Evolutionary conservation across 92 coral and sea anemone genomes (phyloP), one percentile per base, ranked within the genome.

Genomic region (Zoanthus solanderi): DNA sequence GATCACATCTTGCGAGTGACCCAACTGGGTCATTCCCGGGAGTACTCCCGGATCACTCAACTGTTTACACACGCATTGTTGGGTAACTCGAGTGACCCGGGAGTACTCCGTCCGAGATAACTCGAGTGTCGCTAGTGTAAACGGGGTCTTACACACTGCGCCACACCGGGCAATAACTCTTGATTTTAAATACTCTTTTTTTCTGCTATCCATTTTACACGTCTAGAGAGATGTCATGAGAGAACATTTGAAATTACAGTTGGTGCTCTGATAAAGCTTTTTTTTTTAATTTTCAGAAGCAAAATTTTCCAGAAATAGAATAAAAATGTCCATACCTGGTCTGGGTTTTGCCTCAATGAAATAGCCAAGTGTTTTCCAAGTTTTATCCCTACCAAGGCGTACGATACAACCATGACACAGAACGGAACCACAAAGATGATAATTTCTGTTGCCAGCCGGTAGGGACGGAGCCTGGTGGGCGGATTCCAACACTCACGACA

Each of bases 401-500:
- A 80, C 7, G 85, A 45, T 11, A 80, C 61, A 9, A 80, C 69
- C 85, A 80, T 80, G 5, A 80, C 73, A 45, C 85, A 65, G 74
- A 80, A 65, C 61, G 85, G 85, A 9, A 80, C 44, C 34, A 48
- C 85, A 11, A 17, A 80, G 13, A 80, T 80, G 7, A 80, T 80
- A 30, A 80, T 9, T 28, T 80, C 85, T 42, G 85, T 80, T 9
- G 85, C 75, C 2, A 80, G 37, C 48, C 60, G 85, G 42, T 80
- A 80, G 14, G 74, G 72, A 18, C 60, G 73, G 72, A 23, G 85
- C 11, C 57, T 30, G 15, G 75, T 44, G 17, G 45, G 74, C 18
- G 61, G 75, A 10, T 80, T 29, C 85, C 85, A 80, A 48, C 72
- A 60, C 57, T 80, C 85, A n/a, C 85, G 85, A 17, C 85, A 80